Evolutionary conservation across 2,888 invertebrate species (phyloP).

Genomic region (Hemicrepidius hirtus): DNA sequence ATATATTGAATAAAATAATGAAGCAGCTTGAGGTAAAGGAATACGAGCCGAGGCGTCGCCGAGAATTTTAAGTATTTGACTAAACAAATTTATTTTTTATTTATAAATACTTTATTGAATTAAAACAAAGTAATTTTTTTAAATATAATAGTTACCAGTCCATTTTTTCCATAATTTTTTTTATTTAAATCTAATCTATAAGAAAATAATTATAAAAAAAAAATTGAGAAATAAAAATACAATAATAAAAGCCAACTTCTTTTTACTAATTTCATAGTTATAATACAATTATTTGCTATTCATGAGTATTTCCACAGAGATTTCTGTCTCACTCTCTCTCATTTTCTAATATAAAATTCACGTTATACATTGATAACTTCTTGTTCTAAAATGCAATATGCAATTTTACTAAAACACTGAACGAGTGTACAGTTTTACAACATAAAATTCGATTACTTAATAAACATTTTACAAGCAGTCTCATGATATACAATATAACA

Average conservation of each 20-base stretch:
- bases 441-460: conserved; percentile 37
- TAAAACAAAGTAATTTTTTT: no score
- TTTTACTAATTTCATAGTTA: conserved; percentile 40
- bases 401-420: conserved; percentile 55
- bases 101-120: no score
- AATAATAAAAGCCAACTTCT: conserved; percentile 31
- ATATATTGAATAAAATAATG: no score
- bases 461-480: conserved; percentile 47
- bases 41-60: no score
- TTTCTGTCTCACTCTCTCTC: conserved; percentile 23
- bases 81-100: no score
- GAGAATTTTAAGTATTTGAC: no score
- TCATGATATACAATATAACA: conserved; percentile 26
- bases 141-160: no score
- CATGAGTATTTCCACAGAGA: conserved; percentile 33
- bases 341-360: conserved; percentile 36
- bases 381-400: conserved; percentile 52
- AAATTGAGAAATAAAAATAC: conserved; percentile 11
- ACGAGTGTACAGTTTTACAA: conserved; percentile 47
- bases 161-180: neutral
- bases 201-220: neutral
- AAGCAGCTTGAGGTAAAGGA: no score
- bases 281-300: conserved; percentile 38
- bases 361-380: conserved; percentile 33
- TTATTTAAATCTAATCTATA: neutral